Conservation (phyloP, 2,888 invertebrate species). For the Pyrochroa serraticornis region DNA sequence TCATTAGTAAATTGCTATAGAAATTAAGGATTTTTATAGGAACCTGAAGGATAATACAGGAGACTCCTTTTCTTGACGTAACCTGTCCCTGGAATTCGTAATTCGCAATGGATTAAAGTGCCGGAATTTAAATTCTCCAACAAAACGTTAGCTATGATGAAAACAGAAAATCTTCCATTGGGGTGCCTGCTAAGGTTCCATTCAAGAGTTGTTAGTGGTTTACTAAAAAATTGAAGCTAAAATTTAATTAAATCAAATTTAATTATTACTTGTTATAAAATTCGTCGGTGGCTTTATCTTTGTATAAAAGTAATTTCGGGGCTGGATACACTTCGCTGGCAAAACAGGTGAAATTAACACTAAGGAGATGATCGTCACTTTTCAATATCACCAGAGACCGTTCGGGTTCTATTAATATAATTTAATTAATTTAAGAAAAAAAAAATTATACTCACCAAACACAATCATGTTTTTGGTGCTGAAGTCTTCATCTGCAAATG, state of each 20-base stretch:
- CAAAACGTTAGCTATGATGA: slow-evolving; percentile 47
- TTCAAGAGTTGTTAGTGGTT: slow-evolving; percentile 49
- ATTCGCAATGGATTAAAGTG: slow-evolving; percentile 54
- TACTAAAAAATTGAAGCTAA: slow-evolving; percentile 36
- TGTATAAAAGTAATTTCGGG: slow-evolving; percentile 55
- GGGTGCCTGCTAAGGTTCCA: slow-evolving; percentile 51
- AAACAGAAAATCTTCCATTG: slow-evolving; percentile 49
- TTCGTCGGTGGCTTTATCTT: slow-evolving; percentile 44
- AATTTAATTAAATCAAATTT: neutral
- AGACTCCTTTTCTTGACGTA: slow-evolving; percentile 54
- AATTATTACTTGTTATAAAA: slow-evolving; percentile 40
- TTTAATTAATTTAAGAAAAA: slow-evolving; percentile 33
- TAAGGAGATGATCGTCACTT: slow-evolving; percentile 44
- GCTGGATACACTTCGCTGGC: slow-evolving; percentile 57
- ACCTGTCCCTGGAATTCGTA: slow-evolving; percentile 56
- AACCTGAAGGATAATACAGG: slow-evolving; percentile 52
- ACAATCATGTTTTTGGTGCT: slow-evolving; percentile 69
- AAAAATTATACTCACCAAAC: slow-evolving; percentile 63
- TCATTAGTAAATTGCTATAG: neutral
- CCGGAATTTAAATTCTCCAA: slow-evolving; percentile 47
- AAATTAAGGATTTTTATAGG: neutral
- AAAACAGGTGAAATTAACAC: slow-evolving; percentile 58
- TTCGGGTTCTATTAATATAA: slow-evolving; percentile 53
- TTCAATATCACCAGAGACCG: slow-evolving; percentile 44
- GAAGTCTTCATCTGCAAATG: slow-evolving; percentile 71